phyloP scores from a whole-genome alignment of 2,797 vertebrate species.

The Kryptolebias ocellatus region DNA sequence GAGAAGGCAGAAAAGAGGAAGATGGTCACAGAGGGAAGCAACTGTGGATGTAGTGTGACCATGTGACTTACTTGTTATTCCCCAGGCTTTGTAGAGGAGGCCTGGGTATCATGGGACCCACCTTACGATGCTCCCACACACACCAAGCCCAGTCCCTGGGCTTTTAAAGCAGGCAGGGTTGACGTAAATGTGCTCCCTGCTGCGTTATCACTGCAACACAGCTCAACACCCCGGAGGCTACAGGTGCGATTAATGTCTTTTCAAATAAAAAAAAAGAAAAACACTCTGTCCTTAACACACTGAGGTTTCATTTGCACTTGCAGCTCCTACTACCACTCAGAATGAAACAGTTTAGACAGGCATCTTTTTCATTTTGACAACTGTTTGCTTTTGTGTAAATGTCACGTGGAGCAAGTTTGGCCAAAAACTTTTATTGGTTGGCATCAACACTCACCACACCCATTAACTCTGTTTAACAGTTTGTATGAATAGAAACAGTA shows the following conservation, averaged over 20 bases:
- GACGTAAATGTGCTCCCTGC: conserved; percentile 80
- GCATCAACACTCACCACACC: conserved; percentile 73
- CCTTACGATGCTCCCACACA: conserved; percentile 58
- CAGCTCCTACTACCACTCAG: conserved; percentile 27
- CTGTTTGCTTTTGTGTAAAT: conserved; percentile 55
- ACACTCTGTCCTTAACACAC: conserved; percentile 35
- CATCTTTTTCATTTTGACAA: conserved; percentile 60
- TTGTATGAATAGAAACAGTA: conserved; percentile 74
- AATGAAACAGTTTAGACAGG: conserved; percentile 50
- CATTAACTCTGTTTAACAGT: conserved; percentile 74
- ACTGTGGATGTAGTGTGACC: conserved; percentile 38
- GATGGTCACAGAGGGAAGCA: conserved; percentile 27
- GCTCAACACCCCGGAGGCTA: conserved; percentile 56
- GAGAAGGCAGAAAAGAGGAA: conserved; percentile 16
- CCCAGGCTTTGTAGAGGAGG: conserved; percentile 50
- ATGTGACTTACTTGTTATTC: conserved; percentile 56
- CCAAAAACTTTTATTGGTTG: conserved; percentile 66
- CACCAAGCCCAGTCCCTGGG: conserved; percentile 62
- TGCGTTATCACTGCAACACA: conserved; percentile 60
- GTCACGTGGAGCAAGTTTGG: conserved; percentile 54
- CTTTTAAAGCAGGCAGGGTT: conserved; percentile 68
- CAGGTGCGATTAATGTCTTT: conserved; percentile 50
- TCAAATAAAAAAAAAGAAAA: conserved; percentile 45
- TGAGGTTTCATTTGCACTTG: conserved; percentile 3
- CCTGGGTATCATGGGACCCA: conserved; percentile 61